Evolutionary conservation across 2,797 vertebrate genomes (phyloP).

Genomic region (Hapalemur alaotrensis): DNA sequence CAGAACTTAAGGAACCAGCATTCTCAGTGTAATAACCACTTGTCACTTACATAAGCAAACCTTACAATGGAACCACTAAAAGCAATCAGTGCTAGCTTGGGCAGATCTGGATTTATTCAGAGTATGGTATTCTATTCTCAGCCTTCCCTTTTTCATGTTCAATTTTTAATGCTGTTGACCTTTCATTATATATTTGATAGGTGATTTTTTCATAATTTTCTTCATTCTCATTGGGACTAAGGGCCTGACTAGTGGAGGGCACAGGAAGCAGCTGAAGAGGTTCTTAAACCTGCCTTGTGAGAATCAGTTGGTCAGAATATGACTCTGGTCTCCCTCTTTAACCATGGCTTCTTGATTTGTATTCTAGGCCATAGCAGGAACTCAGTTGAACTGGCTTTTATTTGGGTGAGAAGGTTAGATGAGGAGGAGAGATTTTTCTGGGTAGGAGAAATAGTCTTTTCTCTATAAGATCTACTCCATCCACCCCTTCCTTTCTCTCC

Average conservation of each 20-base stretch:
- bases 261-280: background rate
- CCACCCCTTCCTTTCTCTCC: background rate
- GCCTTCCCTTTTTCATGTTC: background rate
- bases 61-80: background rate
- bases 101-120: background rate
- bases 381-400: background rate
- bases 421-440: background rate
- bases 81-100: background rate
- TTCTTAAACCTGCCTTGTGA: background rate
- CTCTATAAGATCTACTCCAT: background rate
- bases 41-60: background rate
- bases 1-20: background rate
- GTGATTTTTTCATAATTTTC: background rate
- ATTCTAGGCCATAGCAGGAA: background rate
- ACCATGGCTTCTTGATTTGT: background rate
- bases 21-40: background rate
- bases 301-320: background rate
- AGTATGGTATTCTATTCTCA: slow-evolving; percentile 11
- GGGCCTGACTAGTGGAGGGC: background rate
- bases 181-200: background rate
- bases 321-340: background rate
- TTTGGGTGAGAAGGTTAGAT: background rate
- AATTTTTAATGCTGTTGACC: background rate
- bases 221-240: background rate
- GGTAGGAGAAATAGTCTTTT: background rate